Base-by-base conservation (phyloP, 2,888 invertebrate genomes). In the Margaritifera margaritifera region DNA sequence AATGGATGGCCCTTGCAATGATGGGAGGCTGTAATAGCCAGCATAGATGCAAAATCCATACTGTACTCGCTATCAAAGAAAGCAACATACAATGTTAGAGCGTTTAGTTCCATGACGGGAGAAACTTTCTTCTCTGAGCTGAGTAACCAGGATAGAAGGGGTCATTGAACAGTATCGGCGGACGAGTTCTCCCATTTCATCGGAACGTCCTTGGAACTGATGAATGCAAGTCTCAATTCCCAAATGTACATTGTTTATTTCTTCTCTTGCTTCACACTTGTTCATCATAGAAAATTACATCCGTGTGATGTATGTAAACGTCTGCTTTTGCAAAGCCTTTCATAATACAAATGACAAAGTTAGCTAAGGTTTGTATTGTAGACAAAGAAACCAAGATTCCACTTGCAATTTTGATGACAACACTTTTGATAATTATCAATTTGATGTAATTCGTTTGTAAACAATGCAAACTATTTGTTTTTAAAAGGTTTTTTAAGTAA, bases 121-220 rank as follows among this genome's bases (percentile, higher is more conserved):
- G 73, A 70, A 22, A 65, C 70, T 15, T 71, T 74, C 58, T 71
- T 74, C 24, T 27, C 66, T 6, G 66, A 74, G 27, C 42, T 71
- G 20, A 71, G 70, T 6, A 60, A 59, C 27, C n/a, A 71, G 15
- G 68, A 74, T 27, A 68, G 63, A 24, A 31, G 61, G 58, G 57
- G 68, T 31, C 68, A 73, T 19, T 68, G 70, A 20, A 74, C 74
- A 42, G 63, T 74, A 3, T 51, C 68, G 18, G 20, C 31, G n/a
- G 25, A 62, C 8, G 65, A 73, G 22, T 73, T 70, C 53, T 58
- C 57, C 0, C 54, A 25, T 20, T 69, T 55, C 57, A 52, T 72
- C 19, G 64, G 66, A 18, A 57, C 22, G 11, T 56, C 66, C 1
- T 51, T 67, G 8, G 73, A 73, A 53, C 73, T 70, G 54, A 58